Evolutionary conservation across 2,797 vertebrate species (phyloP), one percentile per base, ranked within the genome.

Genomic region (Cossypha heuglini): DNA sequence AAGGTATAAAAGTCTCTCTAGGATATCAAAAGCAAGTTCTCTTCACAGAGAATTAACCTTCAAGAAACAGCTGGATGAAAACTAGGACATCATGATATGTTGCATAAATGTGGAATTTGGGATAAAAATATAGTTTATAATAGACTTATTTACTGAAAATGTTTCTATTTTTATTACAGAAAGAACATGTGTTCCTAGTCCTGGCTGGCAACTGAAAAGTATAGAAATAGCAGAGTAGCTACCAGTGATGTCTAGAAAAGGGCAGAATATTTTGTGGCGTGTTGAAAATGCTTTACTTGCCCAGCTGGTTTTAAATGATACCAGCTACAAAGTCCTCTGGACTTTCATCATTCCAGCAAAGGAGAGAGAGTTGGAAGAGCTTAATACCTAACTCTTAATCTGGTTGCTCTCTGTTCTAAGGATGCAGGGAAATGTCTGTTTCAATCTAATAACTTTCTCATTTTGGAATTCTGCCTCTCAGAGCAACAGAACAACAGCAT

Each of bases 381-480:
- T 94, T 82, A 85, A 79, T 69, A 81, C n/a, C 51, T 78, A 19
- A 62, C 22, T 73, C 66, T 58, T 86, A 58, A 86, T 88, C 90
- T 68, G 64, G 54, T 49, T 73, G 29, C 42, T 86, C 15, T 94
- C 62, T 93, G 43, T 88, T 87, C 84, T 85, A 62, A 72, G n/a
- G 62, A 61, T 80, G 57, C 59, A 92, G 42, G 17, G 18, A 88
- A 92, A 95, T 13, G 37, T 20, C 75, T 48, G 31, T 83, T 93
- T 85, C 80, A 59, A 28, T 71, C 40, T 61, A 82, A 33, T 37
- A 85, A 71, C 38, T 79, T 87, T 28, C 54, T 51, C 24, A 54
- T 92, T 90, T 89, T 31, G 33, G 79, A 95, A 86, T 86, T 91
- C 67, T 86, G 63, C 79, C 88, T 76, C 69, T 88, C 61, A 61